Conservation (phyloP, 2,888 invertebrate genomes). For the Bedellia somnulentella region DNA sequence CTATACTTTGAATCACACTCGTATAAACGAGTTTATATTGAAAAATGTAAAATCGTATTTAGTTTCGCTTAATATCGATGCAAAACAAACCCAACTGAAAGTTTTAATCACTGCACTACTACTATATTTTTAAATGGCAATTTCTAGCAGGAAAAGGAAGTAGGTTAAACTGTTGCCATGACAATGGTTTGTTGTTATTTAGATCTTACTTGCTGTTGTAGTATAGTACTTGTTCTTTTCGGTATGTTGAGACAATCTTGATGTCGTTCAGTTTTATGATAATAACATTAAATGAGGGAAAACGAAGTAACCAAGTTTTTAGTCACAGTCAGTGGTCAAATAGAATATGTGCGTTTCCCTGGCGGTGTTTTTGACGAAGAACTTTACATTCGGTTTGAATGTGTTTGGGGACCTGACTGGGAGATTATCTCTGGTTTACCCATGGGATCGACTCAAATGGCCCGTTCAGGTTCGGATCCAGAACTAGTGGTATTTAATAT, state of each 20-base stretch:
- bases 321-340: conserved; percentile 73
- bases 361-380: conserved; percentile 63
- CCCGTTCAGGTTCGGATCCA: conserved; percentile 65
- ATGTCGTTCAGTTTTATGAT: background rate
- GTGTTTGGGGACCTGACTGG: conserved; percentile 86
- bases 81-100: too few species aligned
- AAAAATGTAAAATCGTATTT: too few species aligned
- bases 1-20: too few species aligned
- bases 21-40: too few species aligned
- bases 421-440: conserved; percentile 80
- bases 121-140: too few species aligned
- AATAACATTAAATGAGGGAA: conserved; percentile 33
- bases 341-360: conserved; percentile 77
- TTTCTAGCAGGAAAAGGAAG: too few species aligned
- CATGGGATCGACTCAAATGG: conserved; percentile 87
- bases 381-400: conserved; percentile 66
- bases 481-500: conserved; percentile 83
- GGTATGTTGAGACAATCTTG: background rate
- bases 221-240: background rate
- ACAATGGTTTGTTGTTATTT: conserved; percentile 19
- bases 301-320: conserved; percentile 59
- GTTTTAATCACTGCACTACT: too few species aligned
- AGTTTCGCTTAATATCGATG: too few species aligned
- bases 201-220: conserved; percentile 22
- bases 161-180: conserved; percentile 23